Percentiles rank a stretch among this genome's conserved stretches.
phyloP scores from a whole-genome alignment of 2,888 invertebrate species.

The Allacma fusca region DNA sequence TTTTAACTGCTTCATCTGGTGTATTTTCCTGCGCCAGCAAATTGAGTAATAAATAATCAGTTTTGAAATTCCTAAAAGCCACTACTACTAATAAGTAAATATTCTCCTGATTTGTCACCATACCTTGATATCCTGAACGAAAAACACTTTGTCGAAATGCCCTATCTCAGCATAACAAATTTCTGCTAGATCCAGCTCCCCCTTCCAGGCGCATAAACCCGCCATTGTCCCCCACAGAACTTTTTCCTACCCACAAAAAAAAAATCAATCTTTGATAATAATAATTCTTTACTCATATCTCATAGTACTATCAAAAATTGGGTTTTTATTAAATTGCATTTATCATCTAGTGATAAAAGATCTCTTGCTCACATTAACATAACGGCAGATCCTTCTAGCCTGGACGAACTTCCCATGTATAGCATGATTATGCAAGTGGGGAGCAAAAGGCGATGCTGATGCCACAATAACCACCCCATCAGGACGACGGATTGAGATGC shows the following conservation, averaged over 20 bases:
- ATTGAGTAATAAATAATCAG: background rate
- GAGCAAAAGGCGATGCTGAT: constrained; percentile 75
- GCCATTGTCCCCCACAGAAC: constrained; percentile 93
- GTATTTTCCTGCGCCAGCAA: constrained; percentile 64
- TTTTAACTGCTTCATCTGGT: constrained; percentile 69
- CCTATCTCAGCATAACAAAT: constrained; percentile 93
- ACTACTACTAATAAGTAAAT: no score
- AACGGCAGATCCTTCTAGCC: constrained; percentile 80
- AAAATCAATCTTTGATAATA: no score
- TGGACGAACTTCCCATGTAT: constrained; percentile 83
- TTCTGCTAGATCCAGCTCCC: constrained; percentile 88
- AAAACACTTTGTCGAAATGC: constrained; percentile 85
- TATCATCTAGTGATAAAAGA: no score
- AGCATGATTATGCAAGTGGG: constrained; percentile 73
- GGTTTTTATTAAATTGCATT: no score
- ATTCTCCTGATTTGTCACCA: no score
- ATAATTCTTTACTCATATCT: no score
- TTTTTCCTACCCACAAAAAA: no score
- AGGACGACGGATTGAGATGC: constrained; percentile 82
- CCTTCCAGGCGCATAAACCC: constrained; percentile 85
- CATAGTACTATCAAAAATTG: no score
- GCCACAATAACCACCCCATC: constrained; percentile 86
- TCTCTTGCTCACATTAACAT: constrained; percentile 70
- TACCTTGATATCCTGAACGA: constrained; percentile 83
- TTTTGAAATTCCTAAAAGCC: no score